These are phyloP conservation scores for Climacteris rufus DNA, from an alignment of 2,113 vertebrate genomes.

Conservation along the genomic window DNA sequence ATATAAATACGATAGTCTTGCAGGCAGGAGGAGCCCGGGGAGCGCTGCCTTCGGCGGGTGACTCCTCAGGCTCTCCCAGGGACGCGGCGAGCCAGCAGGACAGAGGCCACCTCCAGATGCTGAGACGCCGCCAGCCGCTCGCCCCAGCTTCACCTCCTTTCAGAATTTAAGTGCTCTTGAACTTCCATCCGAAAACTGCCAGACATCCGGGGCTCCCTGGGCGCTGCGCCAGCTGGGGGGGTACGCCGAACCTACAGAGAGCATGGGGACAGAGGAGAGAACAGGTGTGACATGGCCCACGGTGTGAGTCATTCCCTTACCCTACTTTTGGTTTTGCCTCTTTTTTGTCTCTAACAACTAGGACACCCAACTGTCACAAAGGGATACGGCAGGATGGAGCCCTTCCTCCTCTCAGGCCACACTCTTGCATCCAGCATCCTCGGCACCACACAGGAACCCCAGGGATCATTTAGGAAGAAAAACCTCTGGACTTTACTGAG, in stretches of 20 bases:
- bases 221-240: conserved; percentile 76
- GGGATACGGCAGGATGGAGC: background rate
- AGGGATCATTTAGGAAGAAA: background rate
- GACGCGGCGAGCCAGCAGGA: conserved; percentile 69
- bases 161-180: conserved; percentile 83
- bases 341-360: background rate
- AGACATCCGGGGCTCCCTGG: conserved; percentile 79
- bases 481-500: background rate
- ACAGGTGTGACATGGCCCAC: conserved; percentile 78
- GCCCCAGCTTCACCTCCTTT: conserved; percentile 78
- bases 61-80: conserved; percentile 70
- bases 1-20: conserved; percentile 83
- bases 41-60: conserved; percentile 64
- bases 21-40: conserved; percentile 67
- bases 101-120: conserved; percentile 64
- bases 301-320: conserved; percentile 31
- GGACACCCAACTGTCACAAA: background rate
- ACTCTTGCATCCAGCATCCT: rapidly evolving
- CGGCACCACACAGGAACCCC: background rate
- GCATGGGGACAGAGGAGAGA: conserved; percentile 78
- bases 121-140: conserved; percentile 33
- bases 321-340: background rate
- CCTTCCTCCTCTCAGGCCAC: conserved; percentile 20
- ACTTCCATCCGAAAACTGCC: conserved; percentile 84
- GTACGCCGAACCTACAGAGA: conserved; percentile 76